Percentiles rank a stretch among this genome's conserved stretches.
phyloP scores from a whole-genome alignment of 1,140 invertebrate species.

The Hylaeus volcanicus region DNA sequence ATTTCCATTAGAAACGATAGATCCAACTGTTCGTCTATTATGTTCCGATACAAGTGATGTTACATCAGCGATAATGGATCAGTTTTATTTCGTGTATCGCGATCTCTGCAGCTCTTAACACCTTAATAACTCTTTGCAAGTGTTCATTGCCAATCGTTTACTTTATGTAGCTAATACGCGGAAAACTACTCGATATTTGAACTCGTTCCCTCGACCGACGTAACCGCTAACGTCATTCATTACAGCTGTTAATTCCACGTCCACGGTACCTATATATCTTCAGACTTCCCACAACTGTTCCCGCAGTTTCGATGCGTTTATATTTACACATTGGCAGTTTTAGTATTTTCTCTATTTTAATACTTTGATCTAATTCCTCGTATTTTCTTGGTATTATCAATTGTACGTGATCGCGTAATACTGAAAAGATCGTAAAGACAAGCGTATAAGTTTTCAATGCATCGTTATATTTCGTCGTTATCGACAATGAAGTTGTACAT shows the following conservation, averaged over 20 bases:
- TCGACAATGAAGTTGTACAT: no score
- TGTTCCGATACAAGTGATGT: neutral
- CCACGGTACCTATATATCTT: neutral
- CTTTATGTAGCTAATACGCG: neutral
- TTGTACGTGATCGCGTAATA: no score
- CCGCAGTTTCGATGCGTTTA: neutral
- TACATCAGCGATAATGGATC: neutral
- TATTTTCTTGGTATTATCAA: no score
- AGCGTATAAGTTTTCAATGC: no score
- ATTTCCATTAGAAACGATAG: neutral
- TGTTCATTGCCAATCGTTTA: neutral
- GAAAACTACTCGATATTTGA: slow-evolving; percentile 26
- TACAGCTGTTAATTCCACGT: slow-evolving; percentile 5
- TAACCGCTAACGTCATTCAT: slow-evolving; percentile 17
- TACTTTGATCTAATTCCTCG: neutral
- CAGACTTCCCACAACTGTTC: neutral
- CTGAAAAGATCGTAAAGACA: no score
- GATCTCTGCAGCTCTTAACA: neutral
- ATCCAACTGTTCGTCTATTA: neutral
- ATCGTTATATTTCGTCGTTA: no score
- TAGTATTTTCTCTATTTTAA: no score
- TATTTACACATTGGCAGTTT: neutral
- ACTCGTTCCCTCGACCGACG: slow-evolving; percentile 14
- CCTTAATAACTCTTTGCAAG: neutral
- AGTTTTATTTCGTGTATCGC: no score